A percentile compares a stretch with the other conserved stretches of the same genome.
phyloP scores from a whole-genome alignment of 2,113 vertebrate species.

The Austrofundulus limnaeus region DNA sequence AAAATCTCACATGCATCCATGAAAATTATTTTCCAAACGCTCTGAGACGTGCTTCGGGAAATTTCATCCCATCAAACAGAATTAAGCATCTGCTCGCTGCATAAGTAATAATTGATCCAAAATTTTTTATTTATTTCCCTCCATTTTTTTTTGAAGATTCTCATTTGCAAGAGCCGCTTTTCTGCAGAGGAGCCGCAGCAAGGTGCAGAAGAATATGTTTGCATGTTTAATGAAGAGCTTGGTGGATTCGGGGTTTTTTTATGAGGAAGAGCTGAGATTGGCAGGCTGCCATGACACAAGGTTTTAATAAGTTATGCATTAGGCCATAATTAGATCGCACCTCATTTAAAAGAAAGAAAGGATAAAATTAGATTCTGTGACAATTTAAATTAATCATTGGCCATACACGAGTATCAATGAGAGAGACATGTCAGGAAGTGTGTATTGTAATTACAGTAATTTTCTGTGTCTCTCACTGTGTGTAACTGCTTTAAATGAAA shows the following conservation, averaged over 20 bases:
- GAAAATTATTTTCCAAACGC: slow-evolving; percentile 26
- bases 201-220: slow-evolving; percentile 71
- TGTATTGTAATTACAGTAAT: slow-evolving; percentile 60
- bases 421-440: slow-evolving; percentile 47
- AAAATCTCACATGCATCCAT: slow-evolving; percentile 17
- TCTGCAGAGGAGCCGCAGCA: slow-evolving; percentile 51
- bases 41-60: slow-evolving; percentile 17
- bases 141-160: slow-evolving; percentile 48
- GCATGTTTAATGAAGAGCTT: slow-evolving; percentile 68
- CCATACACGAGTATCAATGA: slow-evolving; percentile 60
- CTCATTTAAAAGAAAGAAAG: slow-evolving; percentile 75
- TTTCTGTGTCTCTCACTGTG: neutral
- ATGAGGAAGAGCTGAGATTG: slow-evolving; percentile 67
- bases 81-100: slow-evolving; percentile 53
- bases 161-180: slow-evolving; percentile 49
- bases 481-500: slow-evolving; percentile 33
- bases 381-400: slow-evolving; percentile 75
- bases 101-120: slow-evolving; percentile 66
- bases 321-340: slow-evolving; percentile 76
- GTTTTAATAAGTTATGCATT: slow-evolving; percentile 78
- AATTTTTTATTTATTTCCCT: slow-evolving; percentile 7
- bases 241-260: slow-evolving; percentile 41
- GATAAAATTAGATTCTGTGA: slow-evolving; percentile 75
- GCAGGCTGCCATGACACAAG: slow-evolving; percentile 65
- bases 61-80: slow-evolving; percentile 56